These are phyloP conservation scores for Sterrhoptilus dennistouni DNA, from an alignment of 2,113 vertebrate species.

Conservation along the genomic window DNA sequence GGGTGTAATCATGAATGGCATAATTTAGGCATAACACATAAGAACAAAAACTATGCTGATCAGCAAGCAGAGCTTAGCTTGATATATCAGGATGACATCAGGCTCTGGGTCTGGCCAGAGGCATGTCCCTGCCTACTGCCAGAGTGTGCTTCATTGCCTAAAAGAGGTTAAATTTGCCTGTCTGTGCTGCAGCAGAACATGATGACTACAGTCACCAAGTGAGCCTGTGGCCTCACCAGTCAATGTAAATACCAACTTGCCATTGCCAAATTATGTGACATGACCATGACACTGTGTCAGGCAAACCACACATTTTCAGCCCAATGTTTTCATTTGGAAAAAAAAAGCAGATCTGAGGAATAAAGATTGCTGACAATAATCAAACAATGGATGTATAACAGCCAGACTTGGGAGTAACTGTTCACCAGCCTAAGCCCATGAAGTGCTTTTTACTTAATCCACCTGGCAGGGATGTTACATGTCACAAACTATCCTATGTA, in stretches of 20 bases:
- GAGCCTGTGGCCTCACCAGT: not conserved
- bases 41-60: not conserved
- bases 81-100: not conserved
- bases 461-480: not conserved
- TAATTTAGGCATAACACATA: not conserved
- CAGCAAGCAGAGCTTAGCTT: not conserved
- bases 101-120: not conserved
- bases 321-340: not conserved
- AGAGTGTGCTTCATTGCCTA: not conserved
- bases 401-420: not conserved
- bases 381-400: not conserved
- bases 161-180: not conserved
- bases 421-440: not conserved
- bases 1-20: not conserved
- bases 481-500: not conserved
- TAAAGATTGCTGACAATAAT: not conserved
- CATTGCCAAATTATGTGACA: not conserved
- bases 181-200: not conserved
- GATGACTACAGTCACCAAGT: not conserved
- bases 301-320: not conserved
- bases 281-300: not conserved
- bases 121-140: not conserved
- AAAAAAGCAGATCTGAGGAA: not conserved
- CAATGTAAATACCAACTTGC: not conserved
- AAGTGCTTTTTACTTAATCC: not conserved